Base-by-base conservation (phyloP, 2,888 invertebrate species). In the Tinea pellionella region DNA sequence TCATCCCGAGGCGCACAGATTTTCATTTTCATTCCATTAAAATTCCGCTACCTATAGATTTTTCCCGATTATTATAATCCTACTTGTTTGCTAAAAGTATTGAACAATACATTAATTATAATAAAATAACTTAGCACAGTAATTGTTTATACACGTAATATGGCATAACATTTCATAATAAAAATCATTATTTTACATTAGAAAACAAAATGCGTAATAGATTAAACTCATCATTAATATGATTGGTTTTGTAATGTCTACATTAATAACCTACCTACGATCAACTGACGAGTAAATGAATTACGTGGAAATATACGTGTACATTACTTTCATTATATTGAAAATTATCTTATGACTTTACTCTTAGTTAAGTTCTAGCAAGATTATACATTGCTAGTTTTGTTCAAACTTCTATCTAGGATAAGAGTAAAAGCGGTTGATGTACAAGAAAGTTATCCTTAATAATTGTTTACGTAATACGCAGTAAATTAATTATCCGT, bases 401-500 rank as follows among this genome's bases (percentile, higher is more conserved):
- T 37, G 9, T 37, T 37, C 37, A n/a, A 37, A 37, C 37, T n/a
- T 6, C 3, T 6, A 2, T 6, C n/a, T 6, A 37, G 1, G n/a
- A 9, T 9, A 1, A 37, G 37, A 2, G 2, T 37, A 37, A 37
- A 37, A 37, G 37, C 9, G 9, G 37, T 2, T 37, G 9, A 37
- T 37, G 37, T 37, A 37, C 9, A n/a, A 37, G 4, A 12, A 37
- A 37, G 9, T 37, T 37, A 37, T n/a, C n/a, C n/a, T n/a, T 2
- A 9, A 37, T 12, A 37, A 12, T 6, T 37, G 37, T 37, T 16
- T 41, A 41, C 8, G 47, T 47, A 47, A 15, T 15, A 15, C 47
- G 47, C 15, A 47, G 47, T 47, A 47, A 47, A 47, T 47, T 47
- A 47, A 47, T 47, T 47, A 47, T 47, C 47, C 16, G 16, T 47